A percentile compares a stretch with the other conserved stretches of the same genome.
phyloP scores from a whole-genome alignment of 2,797 vertebrate genomes.

The Gymnothorax reevesii region DNA sequence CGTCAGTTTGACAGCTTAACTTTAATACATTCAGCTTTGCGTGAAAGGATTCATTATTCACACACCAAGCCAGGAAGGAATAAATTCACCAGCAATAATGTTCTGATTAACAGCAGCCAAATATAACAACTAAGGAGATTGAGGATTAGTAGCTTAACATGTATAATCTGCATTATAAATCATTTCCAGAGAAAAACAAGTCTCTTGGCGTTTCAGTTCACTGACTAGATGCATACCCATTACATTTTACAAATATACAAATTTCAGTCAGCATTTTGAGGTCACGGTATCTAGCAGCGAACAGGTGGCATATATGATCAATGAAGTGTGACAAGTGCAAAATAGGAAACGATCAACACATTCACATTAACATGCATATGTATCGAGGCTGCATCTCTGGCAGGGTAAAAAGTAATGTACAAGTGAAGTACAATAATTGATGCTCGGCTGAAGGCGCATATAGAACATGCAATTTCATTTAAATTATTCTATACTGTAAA shows the following conservation, averaged over 20 bases:
- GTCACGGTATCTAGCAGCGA: background rate
- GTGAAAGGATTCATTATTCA: slow-evolving; percentile 35
- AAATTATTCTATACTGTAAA: background rate
- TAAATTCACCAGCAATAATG: slow-evolving; percentile 41
- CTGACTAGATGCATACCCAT: slow-evolving; percentile 37
- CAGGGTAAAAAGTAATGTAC: slow-evolving; percentile 8
- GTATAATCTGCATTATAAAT: slow-evolving; percentile 40
- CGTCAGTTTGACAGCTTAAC: slow-evolving; percentile 27
- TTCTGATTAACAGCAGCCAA: slow-evolving; percentile 49
- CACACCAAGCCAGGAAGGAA: slow-evolving; percentile 32
- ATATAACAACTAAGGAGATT: slow-evolving; percentile 32
- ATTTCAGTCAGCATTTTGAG: slow-evolving; percentile 10
- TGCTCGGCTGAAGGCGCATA: background rate
- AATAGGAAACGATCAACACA: background rate
- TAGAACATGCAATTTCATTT: background rate
- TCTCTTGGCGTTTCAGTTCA: slow-evolving; percentile 47
- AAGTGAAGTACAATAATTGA: background rate
- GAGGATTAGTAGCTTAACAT: slow-evolving; percentile 47
- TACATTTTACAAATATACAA: slow-evolving; percentile 36
- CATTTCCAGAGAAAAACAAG: slow-evolving; percentile 38
- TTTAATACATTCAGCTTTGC: slow-evolving; percentile 31
- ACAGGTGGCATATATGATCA: background rate
- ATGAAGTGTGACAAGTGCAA: background rate
- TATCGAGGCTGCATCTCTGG: background rate
- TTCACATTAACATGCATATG: background rate